A percentile compares a stretch with the other conserved stretches of the same genome.
phyloP scores from a whole-genome alignment of 2,888 invertebrate species.

The Noctua fimbriata region DNA sequence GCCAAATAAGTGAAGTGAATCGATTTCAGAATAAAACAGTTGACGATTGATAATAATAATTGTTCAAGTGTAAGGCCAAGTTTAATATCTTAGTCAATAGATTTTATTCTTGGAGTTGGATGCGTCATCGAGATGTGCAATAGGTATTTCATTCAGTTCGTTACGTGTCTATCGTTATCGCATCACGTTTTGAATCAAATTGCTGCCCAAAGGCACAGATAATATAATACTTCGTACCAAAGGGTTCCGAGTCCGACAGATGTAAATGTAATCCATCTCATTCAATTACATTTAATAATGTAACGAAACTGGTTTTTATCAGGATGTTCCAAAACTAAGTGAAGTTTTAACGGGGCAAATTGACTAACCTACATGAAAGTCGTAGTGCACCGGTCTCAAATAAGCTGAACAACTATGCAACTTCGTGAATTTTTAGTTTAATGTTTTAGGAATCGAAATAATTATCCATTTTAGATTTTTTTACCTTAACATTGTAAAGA shows the following conservation, averaged over 20 bases:
- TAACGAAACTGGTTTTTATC: neutral
- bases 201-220: neutral
- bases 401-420: neutral
- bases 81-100: neutral
- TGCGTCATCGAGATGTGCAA: conserved; percentile 28
- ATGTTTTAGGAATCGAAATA: neutral
- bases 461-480: neutral
- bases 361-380: neutral
- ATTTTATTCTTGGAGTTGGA: conserved; percentile 4
- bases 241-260: neutral
- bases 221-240: no score
- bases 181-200: neutral
- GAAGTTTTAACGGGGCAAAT: neutral
- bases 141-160: conserved; percentile 2
- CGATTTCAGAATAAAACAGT: neutral
- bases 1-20: conserved; percentile 14
- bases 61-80: conserved; percentile 5
- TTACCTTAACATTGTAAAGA: neutral
- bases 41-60: conserved; percentile 14
- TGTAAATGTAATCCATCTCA: neutral
- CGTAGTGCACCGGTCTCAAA: neutral
- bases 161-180: conserved; percentile 7
- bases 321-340: neutral
- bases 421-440: neutral
- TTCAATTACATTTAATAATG: conserved; percentile 18